A percentile compares a stretch with the other conserved stretches of the same genome.
These are phyloP conservation scores for Heliothis subflexa DNA, from an alignment of 1,140 invertebrate species.

Conservation along the genomic window DNA sequence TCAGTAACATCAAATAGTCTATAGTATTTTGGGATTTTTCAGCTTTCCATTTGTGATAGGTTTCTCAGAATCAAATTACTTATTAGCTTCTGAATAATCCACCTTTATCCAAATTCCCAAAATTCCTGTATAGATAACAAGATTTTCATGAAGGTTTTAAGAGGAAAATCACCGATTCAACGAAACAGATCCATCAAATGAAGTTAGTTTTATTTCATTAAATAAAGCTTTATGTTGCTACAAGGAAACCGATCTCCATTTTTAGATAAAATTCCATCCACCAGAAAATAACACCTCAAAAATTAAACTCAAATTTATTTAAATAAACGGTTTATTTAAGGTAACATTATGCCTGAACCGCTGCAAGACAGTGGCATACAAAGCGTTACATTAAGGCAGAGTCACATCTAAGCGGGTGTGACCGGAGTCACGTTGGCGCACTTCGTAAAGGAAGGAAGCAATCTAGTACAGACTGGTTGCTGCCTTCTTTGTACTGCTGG, in stretches of 20 bases:
- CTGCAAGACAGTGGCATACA: slow-evolving; percentile 16
- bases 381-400: slow-evolving; percentile 15
- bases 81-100: not conserved
- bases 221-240: no score
- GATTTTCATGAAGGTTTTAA: no score
- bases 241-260: no score
- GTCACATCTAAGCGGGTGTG: slow-evolving; percentile 11
- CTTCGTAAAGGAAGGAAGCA: slow-evolving; percentile 35
- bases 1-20: no score
- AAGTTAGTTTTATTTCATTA: no score
- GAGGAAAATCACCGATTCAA: no score
- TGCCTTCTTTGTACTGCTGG: slow-evolving; percentile 22
- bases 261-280: not conserved
- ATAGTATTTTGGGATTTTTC: no score
- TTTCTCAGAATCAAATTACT: not conserved
- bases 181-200: no score
- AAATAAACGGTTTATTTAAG: slow-evolving; percentile 14
- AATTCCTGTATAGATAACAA: no score
- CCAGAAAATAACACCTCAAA: not conserved
- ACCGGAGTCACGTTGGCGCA: slow-evolving; percentile 36
- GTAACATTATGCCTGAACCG: not conserved
- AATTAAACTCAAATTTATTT: not conserved
- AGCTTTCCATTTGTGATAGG: no score
- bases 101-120: no score
- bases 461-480: slow-evolving; percentile 35